Evolutionary conservation across 2,888 invertebrate species (phyloP).

Genomic region (Archips crataeganus): DNA sequence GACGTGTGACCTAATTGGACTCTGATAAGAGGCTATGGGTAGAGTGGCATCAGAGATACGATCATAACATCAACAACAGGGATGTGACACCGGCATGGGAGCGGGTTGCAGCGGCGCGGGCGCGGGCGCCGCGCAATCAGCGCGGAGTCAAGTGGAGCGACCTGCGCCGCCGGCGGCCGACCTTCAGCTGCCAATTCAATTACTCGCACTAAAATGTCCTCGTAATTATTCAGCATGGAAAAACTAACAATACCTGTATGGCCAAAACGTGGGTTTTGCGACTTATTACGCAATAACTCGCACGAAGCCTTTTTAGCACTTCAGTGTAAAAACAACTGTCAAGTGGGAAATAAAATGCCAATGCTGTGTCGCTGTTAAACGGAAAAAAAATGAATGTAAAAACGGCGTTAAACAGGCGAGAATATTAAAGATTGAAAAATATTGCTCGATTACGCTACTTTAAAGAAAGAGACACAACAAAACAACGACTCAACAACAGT

Average conservation of each 20-base stretch:
- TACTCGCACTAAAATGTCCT: slow-evolving; percentile 15
- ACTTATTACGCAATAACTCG: slow-evolving; percentile 8
- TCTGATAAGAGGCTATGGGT: background rate
- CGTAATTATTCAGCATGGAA: background rate
- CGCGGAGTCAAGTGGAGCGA: slow-evolving; percentile 61
- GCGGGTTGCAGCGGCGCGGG: background rate
- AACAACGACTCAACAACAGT: background rate
- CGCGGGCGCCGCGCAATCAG: slow-evolving; percentile 11
- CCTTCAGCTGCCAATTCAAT: slow-evolving; percentile 31
- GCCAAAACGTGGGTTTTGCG: background rate
- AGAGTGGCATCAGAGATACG: background rate
- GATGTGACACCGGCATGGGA: background rate
- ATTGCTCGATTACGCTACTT: background rate
- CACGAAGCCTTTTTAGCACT: slow-evolving; percentile 1
- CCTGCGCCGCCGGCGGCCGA: slow-evolving; percentile 49
- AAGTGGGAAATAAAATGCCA: background rate
- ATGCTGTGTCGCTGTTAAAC: background rate
- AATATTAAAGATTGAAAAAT: background rate
- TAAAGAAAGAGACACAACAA: background rate
- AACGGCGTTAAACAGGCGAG: background rate
- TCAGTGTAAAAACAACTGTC: background rate
- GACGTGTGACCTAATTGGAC: background rate
- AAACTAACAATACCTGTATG: background rate
- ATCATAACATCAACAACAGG: background rate
- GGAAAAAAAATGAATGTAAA: background rate